Evolutionary conservation across 2,797 vertebrate species (phyloP), one percentile per base, ranked within the genome.

Genomic region (Gouania willdenowi): DNA sequence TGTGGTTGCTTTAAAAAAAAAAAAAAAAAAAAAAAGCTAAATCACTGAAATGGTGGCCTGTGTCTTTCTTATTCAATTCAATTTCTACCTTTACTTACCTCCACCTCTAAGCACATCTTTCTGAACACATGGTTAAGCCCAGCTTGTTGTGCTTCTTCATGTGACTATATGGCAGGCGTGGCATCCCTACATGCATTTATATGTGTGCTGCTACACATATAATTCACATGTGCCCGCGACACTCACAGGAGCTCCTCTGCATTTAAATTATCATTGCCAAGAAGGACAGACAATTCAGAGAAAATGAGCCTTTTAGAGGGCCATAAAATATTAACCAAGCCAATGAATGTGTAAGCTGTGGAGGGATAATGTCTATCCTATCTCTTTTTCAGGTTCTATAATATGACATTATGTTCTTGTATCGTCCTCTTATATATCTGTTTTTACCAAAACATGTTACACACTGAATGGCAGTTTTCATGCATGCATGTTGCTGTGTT

Each of bases 241-340:
- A 58, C 31, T 12, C 14, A 54, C 61, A 23, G 45, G 56, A 48
- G 46, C 51, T 39, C n/a, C 31, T 60, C 58, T 65, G 66, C 51
- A 72, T 84, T 78, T 71, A 71, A 74, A 83, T 82, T 59, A 82
- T 67, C 70, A 78, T 58, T 56, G 71, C 72, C 66, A 59, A 54
- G 61, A 57, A 65, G 57, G 50, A 44, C 69, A 45, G 58, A 81
- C 71, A 77, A 79, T 79, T 81, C 79, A 71, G 50, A 76, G 69
- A 75, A 69, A 83, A 83, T 75, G 75, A 76, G 75, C 54, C 65
- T 78, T 82, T 83, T 71, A 79, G 45, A 75, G 61, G 69, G 52
- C 31, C 15, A 83, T 82, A 48, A 83, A 82, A 82, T 83, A 83
- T 85, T 82, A 82, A 83, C 61, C 46, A 73, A 71, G 70, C 32